phyloP scores from a whole-genome alignment of 2,888 invertebrate species.

The Pimpla rufipes region DNA sequence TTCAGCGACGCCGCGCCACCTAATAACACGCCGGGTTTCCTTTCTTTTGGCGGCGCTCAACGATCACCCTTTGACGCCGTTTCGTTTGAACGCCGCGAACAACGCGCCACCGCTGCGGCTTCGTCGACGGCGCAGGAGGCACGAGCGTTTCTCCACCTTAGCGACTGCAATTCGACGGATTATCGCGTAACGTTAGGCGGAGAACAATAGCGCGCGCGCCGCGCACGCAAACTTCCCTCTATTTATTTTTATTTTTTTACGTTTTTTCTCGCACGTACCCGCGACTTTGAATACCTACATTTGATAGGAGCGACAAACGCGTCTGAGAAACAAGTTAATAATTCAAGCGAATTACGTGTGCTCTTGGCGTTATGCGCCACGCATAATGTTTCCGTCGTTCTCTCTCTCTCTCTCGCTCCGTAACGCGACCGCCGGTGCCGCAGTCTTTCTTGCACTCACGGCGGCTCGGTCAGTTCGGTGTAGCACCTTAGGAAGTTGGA shows the following conservation, averaged over 20 bases:
- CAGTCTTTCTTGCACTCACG: no score
- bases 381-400: no score
- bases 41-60: slow-evolving; percentile 56
- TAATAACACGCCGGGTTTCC: slow-evolving; percentile 63
- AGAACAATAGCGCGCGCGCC: slow-evolving; percentile 14
- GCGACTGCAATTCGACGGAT: slow-evolving; percentile 56
- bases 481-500: no score
- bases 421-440: no score
- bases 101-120: slow-evolving; percentile 47
- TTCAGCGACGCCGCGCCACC: slow-evolving; percentile 48
- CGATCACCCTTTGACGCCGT: slow-evolving; percentile 66
- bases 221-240: neutral
- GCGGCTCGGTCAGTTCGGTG: no score
- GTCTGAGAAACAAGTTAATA: slow-evolving; percentile 9
- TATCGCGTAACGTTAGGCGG: slow-evolving; percentile 54
- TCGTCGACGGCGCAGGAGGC: slow-evolving; percentile 48
- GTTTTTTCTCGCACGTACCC: neutral
- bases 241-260: slow-evolving; percentile 6
- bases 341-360: slow-evolving; percentile 29
- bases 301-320: no score
- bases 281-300: no score
- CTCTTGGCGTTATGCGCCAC: no score
- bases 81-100: slow-evolving; percentile 47
- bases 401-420: no score
- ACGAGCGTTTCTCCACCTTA: slow-evolving; percentile 55